These are phyloP conservation scores for Chaenocephalus aceratus DNA, from an alignment of 2,113 vertebrate species.

Conservation along the genomic window DNA sequence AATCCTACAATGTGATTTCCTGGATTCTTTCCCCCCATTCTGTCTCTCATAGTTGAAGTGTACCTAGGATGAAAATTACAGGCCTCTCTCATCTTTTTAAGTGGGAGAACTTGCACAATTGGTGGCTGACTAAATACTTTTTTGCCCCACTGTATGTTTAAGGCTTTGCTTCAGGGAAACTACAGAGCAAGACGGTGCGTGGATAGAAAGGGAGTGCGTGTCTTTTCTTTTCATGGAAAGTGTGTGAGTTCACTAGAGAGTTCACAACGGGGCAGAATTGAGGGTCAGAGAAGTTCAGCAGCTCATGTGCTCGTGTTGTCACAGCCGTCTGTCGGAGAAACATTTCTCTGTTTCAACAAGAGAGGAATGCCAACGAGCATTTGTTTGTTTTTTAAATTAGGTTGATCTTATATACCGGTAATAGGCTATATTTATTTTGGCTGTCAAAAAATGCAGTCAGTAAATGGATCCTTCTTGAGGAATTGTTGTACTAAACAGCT, in stretches of 20 bases:
- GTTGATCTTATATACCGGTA: neutral
- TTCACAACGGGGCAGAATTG: constrained; percentile 61
- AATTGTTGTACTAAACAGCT: constrained; percentile 15
- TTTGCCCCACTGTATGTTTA: neutral
- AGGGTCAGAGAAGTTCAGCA: constrained; percentile 58
- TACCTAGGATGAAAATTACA: too few relatives aligned
- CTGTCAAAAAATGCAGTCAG: neutral
- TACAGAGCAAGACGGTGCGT: neutral
- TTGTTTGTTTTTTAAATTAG: neutral
- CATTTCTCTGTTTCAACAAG: constrained; percentile 4
- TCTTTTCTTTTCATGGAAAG: constrained; percentile 32
- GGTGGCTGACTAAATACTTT: too few relatives aligned
- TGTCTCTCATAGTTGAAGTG: too few relatives aligned
- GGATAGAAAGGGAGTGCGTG: constrained; percentile 18
- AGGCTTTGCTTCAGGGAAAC: neutral
- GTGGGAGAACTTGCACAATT: too few relatives aligned
- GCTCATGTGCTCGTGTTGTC: constrained; percentile 51
- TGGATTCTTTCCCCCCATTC: too few relatives aligned
- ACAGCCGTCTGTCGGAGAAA: constrained; percentile 43
- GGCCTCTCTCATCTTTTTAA: too few relatives aligned
- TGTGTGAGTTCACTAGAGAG: constrained; percentile 49
- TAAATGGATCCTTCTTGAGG: constrained; percentile 11
- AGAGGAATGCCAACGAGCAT: neutral
- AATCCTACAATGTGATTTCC: too few relatives aligned
- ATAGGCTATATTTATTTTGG: constrained; percentile 5